These are phyloP conservation scores for Microplitis demolitor DNA, from an alignment of 1,140 invertebrate genomes.

Conservation along the genomic window DNA sequence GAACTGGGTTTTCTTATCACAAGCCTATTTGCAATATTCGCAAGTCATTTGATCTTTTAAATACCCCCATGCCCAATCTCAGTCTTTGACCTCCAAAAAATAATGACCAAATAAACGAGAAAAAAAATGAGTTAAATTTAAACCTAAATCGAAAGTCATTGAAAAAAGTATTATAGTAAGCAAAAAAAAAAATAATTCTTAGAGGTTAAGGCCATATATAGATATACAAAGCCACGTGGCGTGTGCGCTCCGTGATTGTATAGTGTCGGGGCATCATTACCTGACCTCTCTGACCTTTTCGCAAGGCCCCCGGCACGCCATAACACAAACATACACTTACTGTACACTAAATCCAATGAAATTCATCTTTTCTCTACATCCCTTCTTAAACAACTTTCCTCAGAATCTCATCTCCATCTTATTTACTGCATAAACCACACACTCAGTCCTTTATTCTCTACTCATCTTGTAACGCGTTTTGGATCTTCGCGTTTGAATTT, in stretches of 20 bases:
- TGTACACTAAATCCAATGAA: conserved; percentile 15
- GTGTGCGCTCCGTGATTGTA: conserved; percentile 58
- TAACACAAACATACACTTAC: conserved; percentile 38
- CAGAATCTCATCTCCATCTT: too few relatives aligned
- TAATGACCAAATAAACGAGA: too few relatives aligned
- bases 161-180: neutral
- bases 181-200: conserved; percentile 3
- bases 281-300: conserved; percentile 52
- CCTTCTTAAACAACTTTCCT: too few relatives aligned
- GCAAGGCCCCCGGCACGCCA: conserved; percentile 49
- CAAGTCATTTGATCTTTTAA: conserved; percentile 56
- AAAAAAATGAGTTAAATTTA: too few relatives aligned
- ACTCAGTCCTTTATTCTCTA: too few relatives aligned
- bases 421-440: too few relatives aligned
- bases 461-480: too few relatives aligned
- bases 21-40: conserved; percentile 17
- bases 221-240: conserved; percentile 50
- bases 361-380: too few relatives aligned
- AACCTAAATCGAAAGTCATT: too few relatives aligned
- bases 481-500: too few relatives aligned
- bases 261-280: conserved; percentile 56
- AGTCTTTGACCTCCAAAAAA: neutral
- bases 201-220: conserved; percentile 34
- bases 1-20: conserved; percentile 19
- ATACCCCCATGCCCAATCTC: conserved; percentile 32